A percentile compares a stretch with the other conserved stretches of the same genome.
These are phyloP conservation scores for Hippocampus guttulatus DNA, from an alignment of 2,113 vertebrate species.

Conservation along the genomic window DNA sequence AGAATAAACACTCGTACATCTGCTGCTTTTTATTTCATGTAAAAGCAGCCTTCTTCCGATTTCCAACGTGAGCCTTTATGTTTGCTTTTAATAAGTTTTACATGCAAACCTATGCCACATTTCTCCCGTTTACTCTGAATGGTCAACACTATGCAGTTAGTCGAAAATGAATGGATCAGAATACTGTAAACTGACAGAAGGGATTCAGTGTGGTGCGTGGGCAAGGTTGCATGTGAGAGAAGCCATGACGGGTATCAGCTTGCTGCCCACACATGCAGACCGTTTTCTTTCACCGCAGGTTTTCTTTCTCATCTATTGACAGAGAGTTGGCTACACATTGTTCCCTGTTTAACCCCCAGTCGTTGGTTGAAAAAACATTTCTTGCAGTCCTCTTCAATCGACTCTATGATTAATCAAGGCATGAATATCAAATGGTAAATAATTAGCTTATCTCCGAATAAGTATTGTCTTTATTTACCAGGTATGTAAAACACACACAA, in stretches of 20 bases:
- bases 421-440: no score
- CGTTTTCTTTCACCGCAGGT: slow-evolving; percentile 16
- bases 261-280: slow-evolving; percentile 47
- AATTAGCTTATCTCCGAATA: no score
- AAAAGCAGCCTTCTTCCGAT: slow-evolving; percentile 1
- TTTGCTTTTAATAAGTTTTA: not conserved
- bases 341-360: slow-evolving; percentile 14
- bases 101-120: not conserved
- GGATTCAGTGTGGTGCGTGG: slow-evolving; percentile 44
- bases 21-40: slow-evolving; percentile 33
- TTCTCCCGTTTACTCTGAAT: slow-evolving; percentile 7
- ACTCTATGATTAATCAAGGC: not conserved
- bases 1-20: slow-evolving; percentile 38
- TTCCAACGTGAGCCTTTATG: not conserved
- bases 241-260: slow-evolving; percentile 55
- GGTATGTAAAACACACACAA: no score
- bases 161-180: slow-evolving; percentile 18
- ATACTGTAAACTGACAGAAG: slow-evolving; percentile 28
- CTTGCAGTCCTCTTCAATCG: not conserved
- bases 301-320: slow-evolving; percentile 26
- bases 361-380: not conserved
- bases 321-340: slow-evolving; percentile 18
- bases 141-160: not conserved
- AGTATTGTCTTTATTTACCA: no score
- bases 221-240: slow-evolving; percentile 36